Percentiles rank a stretch among this genome's conserved stretches.
Conservation (phyloP, 1,140 invertebrate species). For the Drosophila ananassae region DNA sequence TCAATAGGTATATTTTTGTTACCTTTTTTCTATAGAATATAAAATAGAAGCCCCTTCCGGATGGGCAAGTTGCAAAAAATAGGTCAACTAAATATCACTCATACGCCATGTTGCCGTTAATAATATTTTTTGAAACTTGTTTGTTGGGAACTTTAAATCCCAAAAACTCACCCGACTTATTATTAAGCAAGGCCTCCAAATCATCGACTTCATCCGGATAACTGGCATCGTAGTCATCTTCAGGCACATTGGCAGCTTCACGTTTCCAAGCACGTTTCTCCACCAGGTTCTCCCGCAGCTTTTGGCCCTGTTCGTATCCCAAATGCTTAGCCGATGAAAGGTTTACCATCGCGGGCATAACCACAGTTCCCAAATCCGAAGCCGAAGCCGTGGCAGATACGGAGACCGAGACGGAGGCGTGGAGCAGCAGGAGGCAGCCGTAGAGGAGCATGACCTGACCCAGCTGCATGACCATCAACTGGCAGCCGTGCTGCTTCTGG, state of each 20-base stretch:
- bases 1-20: too few relatives aligned
- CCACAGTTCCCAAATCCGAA: conserved; percentile 4
- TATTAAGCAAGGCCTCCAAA: conserved; percentile 78
- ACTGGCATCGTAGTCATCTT: conserved; percentile 79
- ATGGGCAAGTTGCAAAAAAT: too few relatives aligned
- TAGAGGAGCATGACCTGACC: conserved; percentile 72
- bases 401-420: conserved; percentile 60
- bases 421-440: conserved; percentile 70
- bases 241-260: conserved; percentile 80
- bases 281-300: conserved; percentile 4
- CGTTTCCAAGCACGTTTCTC: conserved; percentile 50
- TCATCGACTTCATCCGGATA: conserved; percentile 83
- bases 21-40: too few relatives aligned
- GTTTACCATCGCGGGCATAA: conserved; percentile 11
- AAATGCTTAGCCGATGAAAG: conserved; percentile 16
- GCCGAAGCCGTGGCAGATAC: conserved; percentile 37
- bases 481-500: conserved; percentile 44
- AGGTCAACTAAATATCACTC: too few relatives aligned
- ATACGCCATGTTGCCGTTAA: too few relatives aligned
- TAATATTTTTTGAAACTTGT: too few relatives aligned
- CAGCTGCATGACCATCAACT: conserved; percentile 62
- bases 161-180: conserved; percentile 78
- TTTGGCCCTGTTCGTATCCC: conserved; percentile 22
- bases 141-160: too few relatives aligned
- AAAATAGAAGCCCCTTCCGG: too few relatives aligned